Evolutionary conservation across 2,113 vertebrate genomes (phyloP).

Genomic region (Cricetomys ansorgei): DNA sequence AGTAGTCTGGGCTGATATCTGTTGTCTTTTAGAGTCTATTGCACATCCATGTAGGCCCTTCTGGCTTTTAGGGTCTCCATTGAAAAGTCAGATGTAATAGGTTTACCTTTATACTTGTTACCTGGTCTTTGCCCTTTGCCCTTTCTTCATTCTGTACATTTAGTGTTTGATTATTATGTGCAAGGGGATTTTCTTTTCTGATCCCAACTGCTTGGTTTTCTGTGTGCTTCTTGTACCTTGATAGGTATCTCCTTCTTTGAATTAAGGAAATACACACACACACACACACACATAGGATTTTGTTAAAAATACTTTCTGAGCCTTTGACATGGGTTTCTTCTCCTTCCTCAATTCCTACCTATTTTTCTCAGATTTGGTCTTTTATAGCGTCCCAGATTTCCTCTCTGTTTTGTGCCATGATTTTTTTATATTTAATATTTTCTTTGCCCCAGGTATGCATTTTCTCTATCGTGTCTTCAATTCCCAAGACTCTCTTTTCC

Average conservation of each 20-base stretch:
- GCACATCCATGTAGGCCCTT: too few species aligned
- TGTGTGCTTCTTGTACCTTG: not conserved
- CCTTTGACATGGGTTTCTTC: not conserved
- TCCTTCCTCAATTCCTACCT: not conserved
- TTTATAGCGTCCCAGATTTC: not conserved
- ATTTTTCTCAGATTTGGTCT: not conserved
- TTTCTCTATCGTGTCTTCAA: not conserved
- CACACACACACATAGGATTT: too few species aligned
- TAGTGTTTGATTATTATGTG: not conserved
- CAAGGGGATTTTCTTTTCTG: not conserved
- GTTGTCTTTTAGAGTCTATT: too few species aligned
- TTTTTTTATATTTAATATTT: not conserved
- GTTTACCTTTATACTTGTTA: not conserved
- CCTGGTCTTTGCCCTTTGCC: not conserved
- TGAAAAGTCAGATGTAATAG: not conserved
- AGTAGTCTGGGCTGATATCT: too few species aligned
- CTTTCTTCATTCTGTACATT: not conserved
- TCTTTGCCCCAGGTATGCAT: not conserved
- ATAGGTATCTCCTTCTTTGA: not conserved
- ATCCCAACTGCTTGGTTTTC: not conserved
- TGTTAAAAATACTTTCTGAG: not conserved
- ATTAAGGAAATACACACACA: not conserved
- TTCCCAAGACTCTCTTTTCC: not conserved
- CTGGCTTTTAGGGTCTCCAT: not conserved
- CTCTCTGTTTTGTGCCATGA: not conserved